Evolutionary conservation across 2,797 vertebrate genomes (phyloP).

Genomic region (Sebastes variabilis): DNA sequence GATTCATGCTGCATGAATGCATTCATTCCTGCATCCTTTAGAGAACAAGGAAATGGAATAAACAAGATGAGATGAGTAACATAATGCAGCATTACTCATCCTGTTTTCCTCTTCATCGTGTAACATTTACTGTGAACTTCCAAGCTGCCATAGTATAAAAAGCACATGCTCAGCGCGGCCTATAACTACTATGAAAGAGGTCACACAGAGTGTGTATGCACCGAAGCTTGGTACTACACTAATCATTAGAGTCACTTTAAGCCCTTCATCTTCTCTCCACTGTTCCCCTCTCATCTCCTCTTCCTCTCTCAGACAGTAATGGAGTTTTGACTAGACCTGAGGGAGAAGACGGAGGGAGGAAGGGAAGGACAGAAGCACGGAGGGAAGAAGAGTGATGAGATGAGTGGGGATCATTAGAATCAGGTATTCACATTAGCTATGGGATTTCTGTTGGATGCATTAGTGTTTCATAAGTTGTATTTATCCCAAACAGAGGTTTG

Average conservation of each 20-base stretch:
- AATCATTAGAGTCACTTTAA: constrained; percentile 66
- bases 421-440: constrained; percentile 28
- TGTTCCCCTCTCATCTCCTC: constrained; percentile 41
- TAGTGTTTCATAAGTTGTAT: constrained; percentile 50
- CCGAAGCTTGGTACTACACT: constrained; percentile 29
- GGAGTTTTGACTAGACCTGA: constrained; percentile 65
- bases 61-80: not conserved
- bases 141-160: not conserved
- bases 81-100: not conserved
- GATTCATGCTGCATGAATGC: not conserved
- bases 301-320: constrained; percentile 49
- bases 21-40: not conserved
- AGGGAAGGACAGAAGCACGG: not conserved
- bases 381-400: constrained; percentile 11
- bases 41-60: not conserved
- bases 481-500: constrained; percentile 51
- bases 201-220: constrained; percentile 24
- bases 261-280: constrained; percentile 47
- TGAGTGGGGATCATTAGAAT: constrained; percentile 29
- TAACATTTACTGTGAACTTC: not conserved
- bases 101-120: not conserved
- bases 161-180: constrained; percentile 12
- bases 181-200: constrained; percentile 17
- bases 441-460: constrained; percentile 45
- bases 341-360: constrained; percentile 27